phyloP scores from a whole-genome alignment of 2,797 vertebrate species.

The Capromys pilorides region DNA sequence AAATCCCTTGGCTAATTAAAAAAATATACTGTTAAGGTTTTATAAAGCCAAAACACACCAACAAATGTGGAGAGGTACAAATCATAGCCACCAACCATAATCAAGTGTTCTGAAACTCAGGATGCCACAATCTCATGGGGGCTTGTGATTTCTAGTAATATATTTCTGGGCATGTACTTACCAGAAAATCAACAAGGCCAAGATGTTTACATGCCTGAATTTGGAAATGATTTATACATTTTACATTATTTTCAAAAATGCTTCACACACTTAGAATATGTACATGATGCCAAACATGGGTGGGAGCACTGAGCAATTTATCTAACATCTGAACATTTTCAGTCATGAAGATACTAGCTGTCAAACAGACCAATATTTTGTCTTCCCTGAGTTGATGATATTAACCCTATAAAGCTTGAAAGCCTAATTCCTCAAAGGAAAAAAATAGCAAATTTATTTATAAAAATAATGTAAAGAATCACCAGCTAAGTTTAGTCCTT shows the following conservation, averaged over 20 bases:
- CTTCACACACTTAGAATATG: neutral
- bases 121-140: neutral
- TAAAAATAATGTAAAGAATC: slow-evolving; percentile 40
- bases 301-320: neutral
- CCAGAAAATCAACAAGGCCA: slow-evolving; percentile 51
- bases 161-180: slow-evolving; percentile 46
- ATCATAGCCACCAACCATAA: slow-evolving; percentile 41
- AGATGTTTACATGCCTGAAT: slow-evolving; percentile 1
- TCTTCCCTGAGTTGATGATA: neutral
- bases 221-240: slow-evolving; percentile 56
- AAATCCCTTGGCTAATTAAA: slow-evolving; percentile 74
- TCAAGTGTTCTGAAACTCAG: slow-evolving; percentile 42
- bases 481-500: neutral
- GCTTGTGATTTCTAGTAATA: slow-evolving; percentile 45
- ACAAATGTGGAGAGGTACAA: slow-evolving; percentile 47
- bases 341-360: neutral
- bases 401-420: neutral
- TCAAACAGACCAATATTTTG: neutral
- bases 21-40: slow-evolving; percentile 64
- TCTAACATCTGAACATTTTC: slow-evolving; percentile 42
- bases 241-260: slow-evolving; percentile 63
- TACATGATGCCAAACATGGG: slow-evolving; percentile 24
- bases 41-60: slow-evolving; percentile 65
- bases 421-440: slow-evolving; percentile 13
- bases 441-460: slow-evolving; percentile 37